Conservation (phyloP, 2,797 vertebrate genomes). For the Sebastes oblongus region DNA sequence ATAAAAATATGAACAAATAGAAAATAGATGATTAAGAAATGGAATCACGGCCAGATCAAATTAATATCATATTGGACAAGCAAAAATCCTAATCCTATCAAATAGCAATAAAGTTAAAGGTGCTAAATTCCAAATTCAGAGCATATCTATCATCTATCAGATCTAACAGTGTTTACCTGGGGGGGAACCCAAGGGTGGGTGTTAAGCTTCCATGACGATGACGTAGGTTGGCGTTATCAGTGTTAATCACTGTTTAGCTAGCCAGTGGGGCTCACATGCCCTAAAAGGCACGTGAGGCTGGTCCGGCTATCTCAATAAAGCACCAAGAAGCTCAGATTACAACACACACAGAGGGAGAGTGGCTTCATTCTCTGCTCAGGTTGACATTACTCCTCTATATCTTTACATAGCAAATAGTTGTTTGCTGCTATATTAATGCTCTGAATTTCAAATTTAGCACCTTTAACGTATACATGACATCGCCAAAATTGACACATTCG, state of each 20-base stretch:
- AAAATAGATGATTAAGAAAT: not conserved
- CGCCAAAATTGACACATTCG: not conserved
- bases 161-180: not conserved
- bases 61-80: not conserved
- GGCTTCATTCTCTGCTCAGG: not conserved
- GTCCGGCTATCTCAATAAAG: not conserved
- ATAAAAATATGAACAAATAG: not conserved
- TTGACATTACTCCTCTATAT: not conserved
- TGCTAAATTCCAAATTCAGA: not conserved
- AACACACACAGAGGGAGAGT: not conserved
- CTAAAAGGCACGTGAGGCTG: too few species aligned
- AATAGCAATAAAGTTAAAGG: not conserved
- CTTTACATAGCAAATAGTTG: not conserved
- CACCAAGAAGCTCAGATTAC: not conserved
- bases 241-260: not conserved
- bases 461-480: not conserved
- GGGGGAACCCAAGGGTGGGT: not conserved
- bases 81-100: not conserved
- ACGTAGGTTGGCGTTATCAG: not conserved
- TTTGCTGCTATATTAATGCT: not conserved
- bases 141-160: not conserved
- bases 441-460: not conserved
- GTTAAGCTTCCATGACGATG: not conserved
- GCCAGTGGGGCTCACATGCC: too few species aligned
- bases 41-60: not conserved